phyloP scores from a whole-genome alignment of 2,797 vertebrate species.

The Champsocephalus esox region DNA sequence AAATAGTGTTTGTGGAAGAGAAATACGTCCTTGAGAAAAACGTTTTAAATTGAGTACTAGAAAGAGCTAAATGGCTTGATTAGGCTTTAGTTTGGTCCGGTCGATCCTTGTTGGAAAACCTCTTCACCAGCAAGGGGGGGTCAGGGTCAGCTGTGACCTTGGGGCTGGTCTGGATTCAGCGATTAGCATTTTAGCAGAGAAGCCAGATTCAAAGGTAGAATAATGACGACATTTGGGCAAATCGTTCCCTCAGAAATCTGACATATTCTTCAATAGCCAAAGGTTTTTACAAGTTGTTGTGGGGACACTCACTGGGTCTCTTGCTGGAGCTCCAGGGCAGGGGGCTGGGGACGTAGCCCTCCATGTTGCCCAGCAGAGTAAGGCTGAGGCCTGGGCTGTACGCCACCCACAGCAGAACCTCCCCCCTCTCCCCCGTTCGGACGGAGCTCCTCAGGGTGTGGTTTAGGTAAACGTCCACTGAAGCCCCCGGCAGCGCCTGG shows the following conservation, averaged over 20 bases:
- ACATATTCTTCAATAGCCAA: too few relatives aligned
- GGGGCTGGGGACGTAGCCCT: slow-evolving; percentile 89
- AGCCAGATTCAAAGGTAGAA: neutral
- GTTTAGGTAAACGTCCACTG: slow-evolving; percentile 91
- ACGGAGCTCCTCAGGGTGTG: slow-evolving; percentile 87
- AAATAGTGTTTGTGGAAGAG: neutral
- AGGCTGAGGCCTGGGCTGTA: slow-evolving; percentile 88
- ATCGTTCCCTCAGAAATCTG: neutral
- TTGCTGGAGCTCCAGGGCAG: slow-evolving; percentile 92
- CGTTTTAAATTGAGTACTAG: too few relatives aligned
- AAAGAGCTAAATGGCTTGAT: neutral
- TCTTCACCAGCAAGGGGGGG: neutral
- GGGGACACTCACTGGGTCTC: slow-evolving; percentile 89
- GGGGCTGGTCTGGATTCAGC: neutral
- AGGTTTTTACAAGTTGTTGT: neutral
- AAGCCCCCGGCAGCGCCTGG: slow-evolving; percentile 86
- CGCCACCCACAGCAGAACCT: slow-evolving; percentile 87
- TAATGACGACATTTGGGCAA: neutral
- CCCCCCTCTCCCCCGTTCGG: slow-evolving; percentile 84
- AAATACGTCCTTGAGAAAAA: neutral
- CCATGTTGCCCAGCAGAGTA: slow-evolving; percentile 89
- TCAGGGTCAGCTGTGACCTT: slow-evolving; percentile 15
- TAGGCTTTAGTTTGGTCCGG: neutral
- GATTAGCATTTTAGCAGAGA: neutral
- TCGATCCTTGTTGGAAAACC: slow-evolving; percentile 8